Conservation (phyloP, 2,888 invertebrate species). For the Zhuqinia jingwanae region DNA sequence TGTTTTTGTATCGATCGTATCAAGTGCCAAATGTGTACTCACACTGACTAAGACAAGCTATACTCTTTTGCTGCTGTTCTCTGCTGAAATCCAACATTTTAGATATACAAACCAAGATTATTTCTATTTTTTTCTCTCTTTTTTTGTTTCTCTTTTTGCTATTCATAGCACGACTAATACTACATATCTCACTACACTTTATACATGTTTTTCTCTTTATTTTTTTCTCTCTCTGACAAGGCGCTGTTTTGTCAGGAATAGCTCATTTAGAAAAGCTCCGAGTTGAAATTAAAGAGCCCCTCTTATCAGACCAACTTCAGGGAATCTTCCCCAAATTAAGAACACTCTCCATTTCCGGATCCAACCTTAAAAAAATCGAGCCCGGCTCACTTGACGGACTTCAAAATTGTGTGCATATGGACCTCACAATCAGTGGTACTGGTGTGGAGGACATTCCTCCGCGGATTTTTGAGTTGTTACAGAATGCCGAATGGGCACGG, state of each 20-base stretch:
- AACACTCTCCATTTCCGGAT: constrained; percentile 90
- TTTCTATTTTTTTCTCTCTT: constrained; percentile 21
- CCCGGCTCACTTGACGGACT: constrained; percentile 89
- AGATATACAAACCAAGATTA: constrained; percentile 8
- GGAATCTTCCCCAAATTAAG: constrained; percentile 90
- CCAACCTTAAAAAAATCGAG: constrained; percentile 87
- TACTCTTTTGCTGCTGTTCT: too few relatives aligned
- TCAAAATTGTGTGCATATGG: constrained; percentile 88
- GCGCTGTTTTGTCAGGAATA: constrained; percentile 86
- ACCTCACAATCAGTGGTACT: constrained; percentile 89
- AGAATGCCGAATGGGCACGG: constrained; percentile 76
- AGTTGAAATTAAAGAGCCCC: constrained; percentile 88
- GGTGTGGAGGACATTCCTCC: constrained; percentile 90
- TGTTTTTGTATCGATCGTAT: constrained; percentile 40
- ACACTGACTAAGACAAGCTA: too few relatives aligned
- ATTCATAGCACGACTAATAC: constrained; percentile 16
- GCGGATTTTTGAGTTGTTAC: constrained; percentile 81
- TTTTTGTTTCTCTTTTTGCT: not conserved
- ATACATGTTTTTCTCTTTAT: not conserved
- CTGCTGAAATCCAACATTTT: too few relatives aligned
- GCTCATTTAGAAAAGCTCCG: constrained; percentile 89
- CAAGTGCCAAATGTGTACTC: constrained; percentile 36
- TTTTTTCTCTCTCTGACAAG: constrained; percentile 52
- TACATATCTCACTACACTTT: constrained; percentile 2
- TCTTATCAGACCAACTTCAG: constrained; percentile 88